Base-by-base conservation (phyloP, 2,888 invertebrate species). In the Drosophila histrio region DNA sequence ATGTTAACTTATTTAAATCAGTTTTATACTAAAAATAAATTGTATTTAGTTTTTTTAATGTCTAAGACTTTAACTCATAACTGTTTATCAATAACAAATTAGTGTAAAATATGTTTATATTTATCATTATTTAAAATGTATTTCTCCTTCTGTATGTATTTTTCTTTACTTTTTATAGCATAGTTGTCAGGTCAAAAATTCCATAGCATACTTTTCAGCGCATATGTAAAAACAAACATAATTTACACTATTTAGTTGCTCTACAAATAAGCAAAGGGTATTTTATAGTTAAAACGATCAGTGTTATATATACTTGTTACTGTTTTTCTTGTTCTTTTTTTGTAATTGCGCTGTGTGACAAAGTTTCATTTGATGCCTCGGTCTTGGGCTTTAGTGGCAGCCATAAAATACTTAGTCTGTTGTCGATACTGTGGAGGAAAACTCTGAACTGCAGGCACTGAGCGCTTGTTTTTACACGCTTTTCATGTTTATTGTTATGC, bases 401-500 rank as follows among this genome's bases (percentile, higher is more conserved):
- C 65, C 61, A 75, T 81, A 81, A 81, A 79, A 79, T 79, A 78
- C 72, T 78, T 81, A 72, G 72, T 79, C 61, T 65, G 36, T 56
- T 26, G 44, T 50, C 50, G 9, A 19, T 72, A 52, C 21, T 38
- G 44, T 38, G 38, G 41, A 17, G 60, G 49, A 56, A 56, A 56
- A 38, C 54, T 65, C 49, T 28, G 15, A 44, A n/a, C 54, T 43
- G 53, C 65, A 54, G 47, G 53, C 54, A 47, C 61, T 61, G 62
- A 61, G 21, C 75, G 59, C 63, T 70, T 80, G 78, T 66, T 77
- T 74, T 77, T 78, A 80, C 74, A 77, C 81, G 70, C 76, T 54
- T 77, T 73, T 70, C 59, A 78, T 80, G 66, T 78, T 78, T 80
- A 78, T 78, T 78, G 81, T 77, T 77, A 79, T 73, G 73, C 73